Percentiles rank a stretch among this genome's conserved stretches.
phyloP scores from a whole-genome alignment of 2,888 invertebrate genomes.

The Phragmatobia fuliginosa region DNA sequence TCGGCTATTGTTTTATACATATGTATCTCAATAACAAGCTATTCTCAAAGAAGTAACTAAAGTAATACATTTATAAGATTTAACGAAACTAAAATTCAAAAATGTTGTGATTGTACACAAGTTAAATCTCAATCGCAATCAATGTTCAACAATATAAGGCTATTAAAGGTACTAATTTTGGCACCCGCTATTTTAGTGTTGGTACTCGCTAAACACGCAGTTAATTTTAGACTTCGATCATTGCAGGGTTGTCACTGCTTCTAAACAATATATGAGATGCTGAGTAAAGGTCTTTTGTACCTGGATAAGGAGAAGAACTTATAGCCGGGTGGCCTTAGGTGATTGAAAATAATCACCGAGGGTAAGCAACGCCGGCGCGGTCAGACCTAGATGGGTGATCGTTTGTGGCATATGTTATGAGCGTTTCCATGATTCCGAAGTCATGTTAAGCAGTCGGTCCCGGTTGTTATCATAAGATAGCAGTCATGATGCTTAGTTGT shows the following conservation, averaged over 20 bases:
- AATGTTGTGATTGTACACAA: not conserved
- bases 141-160: not conserved
- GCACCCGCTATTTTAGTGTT: constrained; percentile 11
- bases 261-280: not conserved
- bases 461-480: no score
- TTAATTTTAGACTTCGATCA: constrained; percentile 2
- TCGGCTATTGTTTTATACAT: no score
- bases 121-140: constrained; percentile 1
- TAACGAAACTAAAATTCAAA: not conserved
- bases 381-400: no score
- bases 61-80: not conserved
- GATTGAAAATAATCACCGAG: no score
- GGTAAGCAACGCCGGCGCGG: no score
- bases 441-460: no score
- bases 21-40: no score
- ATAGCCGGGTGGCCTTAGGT: no score
- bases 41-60: not conserved
- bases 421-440: no score
- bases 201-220: constrained; percentile 12
- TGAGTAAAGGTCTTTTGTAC: not conserved
- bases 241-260: constrained; percentile 6
- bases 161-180: constrained; percentile 6
- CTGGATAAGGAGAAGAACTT: no score
- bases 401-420: no score
- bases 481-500: no score